Evolutionary conservation across 2,888 invertebrate species (phyloP).

Genomic region (Pyrrhia umbra): DNA sequence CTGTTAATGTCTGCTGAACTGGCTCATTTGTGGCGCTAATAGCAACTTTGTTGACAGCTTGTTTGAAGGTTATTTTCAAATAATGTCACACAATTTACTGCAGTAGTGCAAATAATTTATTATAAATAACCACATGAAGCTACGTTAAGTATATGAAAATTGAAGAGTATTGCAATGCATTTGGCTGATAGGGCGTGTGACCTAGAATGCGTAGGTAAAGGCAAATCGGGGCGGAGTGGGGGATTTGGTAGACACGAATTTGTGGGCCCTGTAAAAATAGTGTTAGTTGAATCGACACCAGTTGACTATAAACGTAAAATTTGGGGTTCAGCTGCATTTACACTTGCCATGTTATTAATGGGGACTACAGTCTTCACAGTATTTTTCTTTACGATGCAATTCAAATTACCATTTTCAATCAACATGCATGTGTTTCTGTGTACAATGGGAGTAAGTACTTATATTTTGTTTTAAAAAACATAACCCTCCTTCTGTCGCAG

Average conservation of each 20-base stretch:
- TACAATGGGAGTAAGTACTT: slow-evolving; percentile 74
- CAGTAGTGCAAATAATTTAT: neutral
- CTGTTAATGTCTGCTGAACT: too few species aligned
- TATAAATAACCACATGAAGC: neutral
- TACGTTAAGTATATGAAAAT: slow-evolving; percentile 1
- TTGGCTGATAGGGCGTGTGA: slow-evolving; percentile 63
- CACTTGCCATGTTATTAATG: slow-evolving; percentile 70
- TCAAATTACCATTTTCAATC: slow-evolving; percentile 51
- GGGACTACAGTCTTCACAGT: slow-evolving; percentile 65
- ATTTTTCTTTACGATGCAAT: slow-evolving; percentile 66
- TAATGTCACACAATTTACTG: neutral
- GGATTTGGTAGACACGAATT: slow-evolving; percentile 63
- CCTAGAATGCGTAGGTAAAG: slow-evolving; percentile 68
- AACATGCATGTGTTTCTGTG: slow-evolving; percentile 73
- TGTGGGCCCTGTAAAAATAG: slow-evolving; percentile 78
- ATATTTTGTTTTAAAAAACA: neutral
- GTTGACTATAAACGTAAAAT: slow-evolving; percentile 60
- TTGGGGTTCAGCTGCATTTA: slow-evolving; percentile 66
- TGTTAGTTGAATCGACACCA: slow-evolving; percentile 72
- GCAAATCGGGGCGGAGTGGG: slow-evolving; percentile 14
- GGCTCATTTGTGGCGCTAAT: too few species aligned
- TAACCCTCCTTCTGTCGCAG: neutral
- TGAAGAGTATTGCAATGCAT: slow-evolving; percentile 13
- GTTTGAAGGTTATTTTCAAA: slow-evolving; percentile 15
- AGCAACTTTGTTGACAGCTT: neutral